Evolutionary conservation across 2,888 invertebrate species (phyloP).

Genomic region (Syrphus vitripennis): DNA sequence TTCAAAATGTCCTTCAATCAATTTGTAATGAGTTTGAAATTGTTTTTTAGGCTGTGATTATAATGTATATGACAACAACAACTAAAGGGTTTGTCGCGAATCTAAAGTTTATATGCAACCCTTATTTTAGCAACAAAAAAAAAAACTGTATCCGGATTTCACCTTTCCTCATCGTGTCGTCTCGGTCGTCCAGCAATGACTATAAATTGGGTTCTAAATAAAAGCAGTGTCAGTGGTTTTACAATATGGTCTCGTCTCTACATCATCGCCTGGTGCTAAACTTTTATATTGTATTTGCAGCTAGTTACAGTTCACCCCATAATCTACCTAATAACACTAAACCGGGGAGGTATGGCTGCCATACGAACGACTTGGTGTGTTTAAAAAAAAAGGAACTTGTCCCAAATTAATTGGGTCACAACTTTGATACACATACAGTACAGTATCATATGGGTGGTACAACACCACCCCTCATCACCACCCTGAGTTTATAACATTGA

Average conservation of each 20-base stretch:
- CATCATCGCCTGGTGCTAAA: constrained; percentile 11
- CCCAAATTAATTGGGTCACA: constrained; percentile 70
- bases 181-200: constrained; percentile 45
- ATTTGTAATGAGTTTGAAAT: constrained; percentile 78
- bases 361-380: not conserved
- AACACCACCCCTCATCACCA: not conserved
- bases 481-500: not conserved
- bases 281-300: not conserved
- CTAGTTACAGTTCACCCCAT: constrained; percentile 38
- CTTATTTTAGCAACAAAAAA: not conserved
- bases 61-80: constrained; percentile 1
- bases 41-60: constrained; percentile 73
- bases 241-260: not conserved
- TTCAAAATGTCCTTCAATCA: constrained; percentile 74
- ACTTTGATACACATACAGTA: constrained; percentile 14
- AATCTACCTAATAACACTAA: constrained; percentile 33
- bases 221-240: constrained; percentile 41
- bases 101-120: not conserved
- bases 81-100: not conserved
- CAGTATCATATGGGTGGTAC: too few species aligned
- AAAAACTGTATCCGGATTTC: not conserved
- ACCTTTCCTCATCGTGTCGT: constrained; percentile 10
- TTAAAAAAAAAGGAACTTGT: constrained; percentile 42
- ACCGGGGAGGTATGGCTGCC: not conserved
- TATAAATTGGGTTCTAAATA: constrained; percentile 70